Conservation (phyloP, 2,113 vertebrate species). For the Silurus asotus region DNA sequence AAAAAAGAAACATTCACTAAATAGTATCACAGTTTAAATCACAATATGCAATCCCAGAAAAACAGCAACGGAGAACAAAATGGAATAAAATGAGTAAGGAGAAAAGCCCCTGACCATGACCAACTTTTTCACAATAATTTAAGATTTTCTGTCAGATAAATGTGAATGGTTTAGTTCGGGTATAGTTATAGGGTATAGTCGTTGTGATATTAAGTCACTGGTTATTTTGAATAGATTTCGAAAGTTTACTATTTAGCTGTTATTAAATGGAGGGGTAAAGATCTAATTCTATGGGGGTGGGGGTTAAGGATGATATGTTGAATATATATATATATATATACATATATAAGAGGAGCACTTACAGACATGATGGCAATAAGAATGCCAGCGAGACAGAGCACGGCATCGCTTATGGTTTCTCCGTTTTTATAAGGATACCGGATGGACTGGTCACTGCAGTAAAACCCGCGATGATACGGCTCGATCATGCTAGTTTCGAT, state of each 20-base stretch:
- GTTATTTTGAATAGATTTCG: slow-evolving; percentile 21
- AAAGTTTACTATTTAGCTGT: not conserved
- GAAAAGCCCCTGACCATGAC: slow-evolving; percentile 32
- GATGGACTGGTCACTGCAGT: slow-evolving; percentile 91
- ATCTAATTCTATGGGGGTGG: slow-evolving; percentile 12
- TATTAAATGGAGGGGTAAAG: slow-evolving; percentile 33
- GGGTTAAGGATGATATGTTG: slow-evolving; percentile 39
- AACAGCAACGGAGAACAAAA: not conserved
- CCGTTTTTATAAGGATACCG: slow-evolving; percentile 91
- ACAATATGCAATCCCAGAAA: not conserved
- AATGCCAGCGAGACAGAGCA: slow-evolving; percentile 93
- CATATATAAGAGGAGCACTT: slow-evolving; percentile 67
- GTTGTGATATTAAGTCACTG: not conserved
- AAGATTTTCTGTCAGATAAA: slow-evolving; percentile 24
- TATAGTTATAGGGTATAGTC: slow-evolving; percentile 22
- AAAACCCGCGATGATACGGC: slow-evolving; percentile 86
- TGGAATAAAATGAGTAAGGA: not conserved
- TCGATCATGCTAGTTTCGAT: slow-evolving; percentile 96
- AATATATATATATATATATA: slow-evolving; percentile 1
- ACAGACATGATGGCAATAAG: slow-evolving; percentile 94
- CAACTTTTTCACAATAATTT: slow-evolving; percentile 13
- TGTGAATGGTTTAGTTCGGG: slow-evolving; percentile 38
- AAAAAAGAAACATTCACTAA: not conserved
- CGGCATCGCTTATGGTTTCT: slow-evolving; percentile 94
- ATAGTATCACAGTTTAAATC: not conserved